Base-by-base conservation (phyloP, 2,797 vertebrate genomes). In the Geotrypetes seraphini region DNA sequence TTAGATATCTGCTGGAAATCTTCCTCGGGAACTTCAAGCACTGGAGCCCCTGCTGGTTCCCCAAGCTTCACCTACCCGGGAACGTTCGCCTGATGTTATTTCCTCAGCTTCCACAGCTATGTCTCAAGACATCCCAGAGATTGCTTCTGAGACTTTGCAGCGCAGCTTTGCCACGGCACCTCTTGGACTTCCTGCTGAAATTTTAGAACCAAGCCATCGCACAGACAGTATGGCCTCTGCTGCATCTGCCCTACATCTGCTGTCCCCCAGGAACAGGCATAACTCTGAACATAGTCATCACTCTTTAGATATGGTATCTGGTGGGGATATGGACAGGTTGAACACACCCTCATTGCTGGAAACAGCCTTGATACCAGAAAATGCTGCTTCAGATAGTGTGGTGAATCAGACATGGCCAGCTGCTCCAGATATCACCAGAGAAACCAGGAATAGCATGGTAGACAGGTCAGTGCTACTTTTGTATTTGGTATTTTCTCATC, bases 51-150 rank as follows among this genome's bases (percentile, higher is more conserved):
- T 93, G 48, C 74, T 90, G 42, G 73, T 87, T 8, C 76, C 84
- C 1, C 82, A 95, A 60, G 75, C 88, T 8, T 99, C 95, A 11
- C 95, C 94, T 0, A 96, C 91, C 10, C 82, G 92, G 0, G 86
- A 91, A 20, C 91, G 96, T 22, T 99, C 96, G 1, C 96, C 96
- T 0, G 96, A 99, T 0, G 96, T 99, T 50, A 98, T 99, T 61
- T 98, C 96, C 23, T 98, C 95, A 0, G 95, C 92, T 33, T 99
- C 96, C 33, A 96, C 95, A 2, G 91, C 87, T 50, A 81, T 97
- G 74, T 91, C 95, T 12, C 93, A 96, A 57, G 94, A 96, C 27
- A 97, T 97, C 63, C 92, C 96, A 0, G 96, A 97, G 69, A 96
- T 98, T 0, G 92, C 96, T 1, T 92, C 96, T 0, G 92, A 97